These are phyloP conservation scores for Tetramorium alpestre DNA, from an alignment of 1,140 invertebrate species.

Conservation along the genomic window DNA sequence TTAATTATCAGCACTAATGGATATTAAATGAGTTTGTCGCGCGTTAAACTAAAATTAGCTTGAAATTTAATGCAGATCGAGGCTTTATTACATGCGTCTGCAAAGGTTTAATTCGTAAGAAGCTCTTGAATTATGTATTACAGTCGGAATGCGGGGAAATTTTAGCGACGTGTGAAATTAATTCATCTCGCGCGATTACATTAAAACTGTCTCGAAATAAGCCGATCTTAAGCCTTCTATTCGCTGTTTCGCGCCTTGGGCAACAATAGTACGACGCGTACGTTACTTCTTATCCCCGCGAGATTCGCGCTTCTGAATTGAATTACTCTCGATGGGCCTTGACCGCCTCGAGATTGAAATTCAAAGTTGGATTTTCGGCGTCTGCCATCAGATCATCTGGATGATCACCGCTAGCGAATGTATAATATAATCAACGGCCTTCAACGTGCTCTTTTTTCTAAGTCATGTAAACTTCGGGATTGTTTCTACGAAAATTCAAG, in stretches of 20 bases:
- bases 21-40: neutral
- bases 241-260: neutral
- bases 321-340: slow-evolving; percentile 67
- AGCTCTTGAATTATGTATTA: neutral
- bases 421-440: slow-evolving; percentile 79
- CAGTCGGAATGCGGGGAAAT: neutral
- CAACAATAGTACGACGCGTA: slow-evolving; percentile 4
- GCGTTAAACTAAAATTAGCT: neutral
- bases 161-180: slow-evolving; percentile 8
- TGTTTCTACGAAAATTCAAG: neutral
- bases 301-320: slow-evolving; percentile 39
- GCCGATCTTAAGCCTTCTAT: neutral
- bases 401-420: slow-evolving; percentile 73
- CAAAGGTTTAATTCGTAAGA: slow-evolving; percentile 6
- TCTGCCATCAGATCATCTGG: slow-evolving; percentile 74
- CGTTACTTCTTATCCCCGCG: slow-evolving; percentile 10
- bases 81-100: too few relatives aligned
- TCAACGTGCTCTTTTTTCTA: slow-evolving; percentile 68
- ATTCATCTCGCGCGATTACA: slow-evolving; percentile 1
- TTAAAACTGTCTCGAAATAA: neutral
- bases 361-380: slow-evolving; percentile 77
- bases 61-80: neutral
- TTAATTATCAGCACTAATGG: neutral
- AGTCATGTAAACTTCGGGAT: neutral
- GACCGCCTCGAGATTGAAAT: slow-evolving; percentile 78